Base-by-base conservation (phyloP, 2,888 invertebrate species). In the Gnatocerus cornutus region DNA sequence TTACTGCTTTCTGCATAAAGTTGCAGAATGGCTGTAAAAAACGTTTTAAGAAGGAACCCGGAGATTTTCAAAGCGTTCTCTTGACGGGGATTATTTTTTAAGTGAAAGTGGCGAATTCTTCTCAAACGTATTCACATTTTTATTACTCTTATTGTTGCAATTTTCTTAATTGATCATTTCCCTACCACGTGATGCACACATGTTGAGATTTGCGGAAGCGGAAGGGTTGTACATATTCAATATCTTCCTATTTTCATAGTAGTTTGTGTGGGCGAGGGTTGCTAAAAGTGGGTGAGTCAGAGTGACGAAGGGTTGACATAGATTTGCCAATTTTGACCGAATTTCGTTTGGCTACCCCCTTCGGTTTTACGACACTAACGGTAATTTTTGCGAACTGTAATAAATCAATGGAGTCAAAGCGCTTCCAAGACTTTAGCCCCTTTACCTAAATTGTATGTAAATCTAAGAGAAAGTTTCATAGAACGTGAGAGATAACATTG, bases 161-260 rank as follows among this genome's bases (percentile, higher is more conserved):
- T 33, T 7, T 5, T 50, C 16, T 48, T 48, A 30, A 52, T 30
- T 55, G 39, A 55, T 8, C 27, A 37, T 16, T 16, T 21, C 29
- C n/a, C 13, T 16, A 21, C 58, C 55, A 55, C 45, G 56, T 52
- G 41, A 27, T 12, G 27, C 46, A 59, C 68, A 68, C 63, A 68
- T 68, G 68, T 68, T 41, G 62, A 81, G 80, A 79, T 81, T 83
- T 83, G 82, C 83, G 83, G 83, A 83, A 83, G 82, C 80, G 82
- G 82, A 83, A 83, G 81, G 79, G 80, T 78, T 77, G 61, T 62
- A 73, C 68, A 70, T 68, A 71, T 76, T 75, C 74, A 78, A 79
- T 79, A 77, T 77, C 76, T 79, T 79, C 77, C 78, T 76, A 76
- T 73, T 79, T 77, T 77, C 74, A 73, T 72, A 74, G 71, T 71